phyloP scores from a whole-genome alignment of 2,797 vertebrate species.

The Lutjanus argentimaculatus region DNA sequence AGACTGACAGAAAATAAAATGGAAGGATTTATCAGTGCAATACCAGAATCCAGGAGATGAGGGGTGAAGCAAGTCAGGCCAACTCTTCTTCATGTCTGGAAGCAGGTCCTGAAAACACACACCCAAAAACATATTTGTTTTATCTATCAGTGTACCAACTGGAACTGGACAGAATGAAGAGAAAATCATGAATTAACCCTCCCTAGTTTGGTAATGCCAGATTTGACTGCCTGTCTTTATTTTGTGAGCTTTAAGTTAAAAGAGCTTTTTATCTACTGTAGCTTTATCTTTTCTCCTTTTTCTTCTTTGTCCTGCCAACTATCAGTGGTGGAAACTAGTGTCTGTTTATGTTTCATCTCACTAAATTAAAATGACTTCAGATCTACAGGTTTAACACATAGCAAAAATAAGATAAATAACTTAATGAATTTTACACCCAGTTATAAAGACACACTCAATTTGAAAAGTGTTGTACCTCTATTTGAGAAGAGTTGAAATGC shows the following conservation, averaged over 20 bases:
- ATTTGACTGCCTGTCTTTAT: not conserved
- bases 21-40: not conserved
- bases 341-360: not conserved
- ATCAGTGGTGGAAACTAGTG: not conserved
- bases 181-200: not conserved
- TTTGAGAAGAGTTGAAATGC: constrained; percentile 85
- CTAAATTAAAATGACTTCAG: not conserved
- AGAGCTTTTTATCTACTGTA: not conserved
- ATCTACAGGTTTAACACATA: not conserved
- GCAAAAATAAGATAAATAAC: not conserved
- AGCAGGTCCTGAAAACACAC: constrained; percentile 82
- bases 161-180: rapidly evolving
- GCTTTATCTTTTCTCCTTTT: not conserved
- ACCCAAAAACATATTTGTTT: constrained; percentile 2
- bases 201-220: not conserved
- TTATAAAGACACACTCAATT: not conserved
- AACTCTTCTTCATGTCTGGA: constrained; percentile 85
- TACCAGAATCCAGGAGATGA: constrained; percentile 83
- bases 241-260: not conserved
- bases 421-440: not conserved
- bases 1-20: not conserved
- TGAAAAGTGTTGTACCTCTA: constrained; percentile 77
- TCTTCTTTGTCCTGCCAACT: not conserved
- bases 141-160: not conserved
- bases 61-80: constrained; percentile 84